Base-by-base conservation (phyloP, 2,797 vertebrate genomes). In the Mallotus villosus region DNA sequence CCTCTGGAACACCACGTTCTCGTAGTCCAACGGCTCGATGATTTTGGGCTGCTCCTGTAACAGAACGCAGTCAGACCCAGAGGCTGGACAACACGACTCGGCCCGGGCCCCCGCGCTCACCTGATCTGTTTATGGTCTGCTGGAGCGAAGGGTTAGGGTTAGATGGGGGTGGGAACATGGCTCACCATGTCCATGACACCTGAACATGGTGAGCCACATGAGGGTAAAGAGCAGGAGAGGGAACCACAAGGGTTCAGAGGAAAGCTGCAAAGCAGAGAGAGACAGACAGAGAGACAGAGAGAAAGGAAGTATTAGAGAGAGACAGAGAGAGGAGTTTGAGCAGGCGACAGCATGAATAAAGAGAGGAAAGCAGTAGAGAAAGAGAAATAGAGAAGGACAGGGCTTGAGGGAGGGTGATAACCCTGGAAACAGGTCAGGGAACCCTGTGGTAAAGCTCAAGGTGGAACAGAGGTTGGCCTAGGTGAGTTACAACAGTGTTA, bases 21-120 rank as follows among this genome's bases (percentile, higher is more conserved):
- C 97, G 63, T 99, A 99, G 87, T 99, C 97, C 79, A 99, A 87
- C 0, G 97, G 97, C 76, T 99, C 97, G 4, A 99, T 95, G 78
- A 98, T 94, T 88, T 97, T 97, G 0, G 95, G 93, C 90, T 99
- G 96, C 88, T 99, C 97, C 97, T 99, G 86, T 6, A 7, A 34
- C 34, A 8, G 16, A 37, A 12, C 64, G 21, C 21, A 19, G 22
- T 67, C 64, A 51, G 46, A 25, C 22, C 12, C 46, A 8, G 22
- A 51, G 41, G 4, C 19, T 25, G 63, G 21, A 46, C 2, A 65
- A 46, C 63, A n/a, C 2, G 34, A 65, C 7, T 11, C 21, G 57
- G 3, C 12, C 22, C 9, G 12, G 27, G 17, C 9, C 62, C 19
- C 62, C 16, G 4, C 51, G n/a, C 51, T 55, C 62, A 63, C 19